These are phyloP conservation scores for Pachypanchax playfairii DNA, from an alignment of 2,113 vertebrate genomes.

Conservation along the genomic window DNA sequence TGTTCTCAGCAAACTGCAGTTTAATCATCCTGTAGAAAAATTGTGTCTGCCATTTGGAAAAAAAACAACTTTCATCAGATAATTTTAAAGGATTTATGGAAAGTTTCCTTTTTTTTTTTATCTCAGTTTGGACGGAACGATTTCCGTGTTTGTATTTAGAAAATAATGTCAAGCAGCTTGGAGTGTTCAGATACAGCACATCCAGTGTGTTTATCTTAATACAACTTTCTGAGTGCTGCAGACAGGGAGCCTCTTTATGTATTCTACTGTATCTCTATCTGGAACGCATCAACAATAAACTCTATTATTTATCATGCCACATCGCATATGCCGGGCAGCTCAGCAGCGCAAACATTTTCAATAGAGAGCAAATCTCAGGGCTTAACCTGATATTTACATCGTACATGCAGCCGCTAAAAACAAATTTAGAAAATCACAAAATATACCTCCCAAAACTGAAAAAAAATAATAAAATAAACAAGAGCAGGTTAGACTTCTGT, in stretches of 20 bases:
- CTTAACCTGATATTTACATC: slow-evolving; percentile 13
- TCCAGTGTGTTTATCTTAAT: slow-evolving; percentile 25
- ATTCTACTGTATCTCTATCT: slow-evolving; percentile 29
- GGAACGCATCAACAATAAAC: slow-evolving; percentile 31
- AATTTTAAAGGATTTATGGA: no score
- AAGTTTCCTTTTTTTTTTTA: no score
- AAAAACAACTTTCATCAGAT: no score
- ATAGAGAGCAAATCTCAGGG: slow-evolving; percentile 5
- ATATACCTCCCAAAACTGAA: no score
- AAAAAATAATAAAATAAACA: slow-evolving; percentile 23
- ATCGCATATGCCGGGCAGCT: slow-evolving; percentile 32
- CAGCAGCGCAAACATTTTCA: slow-evolving; percentile 28
- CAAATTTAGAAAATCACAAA: slow-evolving; percentile 25
- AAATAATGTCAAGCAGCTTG: slow-evolving; percentile 12
- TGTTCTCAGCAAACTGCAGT: no score
- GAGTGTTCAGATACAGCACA: slow-evolving; percentile 13
- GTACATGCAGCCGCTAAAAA: slow-evolving; percentile 19
- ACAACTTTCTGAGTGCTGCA: slow-evolving; percentile 16
- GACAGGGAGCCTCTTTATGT: slow-evolving; percentile 38
- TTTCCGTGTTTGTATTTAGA: slow-evolving; percentile 8
- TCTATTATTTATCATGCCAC: slow-evolving; percentile 55
- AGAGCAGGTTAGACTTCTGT: slow-evolving; percentile 32
- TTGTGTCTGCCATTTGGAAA: no score
- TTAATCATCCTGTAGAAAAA: no score
- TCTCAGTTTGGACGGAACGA: no score